Evolutionary conservation across 2,113 vertebrate genomes (phyloP).

Genomic region (Manacus vitellinus): DNA sequence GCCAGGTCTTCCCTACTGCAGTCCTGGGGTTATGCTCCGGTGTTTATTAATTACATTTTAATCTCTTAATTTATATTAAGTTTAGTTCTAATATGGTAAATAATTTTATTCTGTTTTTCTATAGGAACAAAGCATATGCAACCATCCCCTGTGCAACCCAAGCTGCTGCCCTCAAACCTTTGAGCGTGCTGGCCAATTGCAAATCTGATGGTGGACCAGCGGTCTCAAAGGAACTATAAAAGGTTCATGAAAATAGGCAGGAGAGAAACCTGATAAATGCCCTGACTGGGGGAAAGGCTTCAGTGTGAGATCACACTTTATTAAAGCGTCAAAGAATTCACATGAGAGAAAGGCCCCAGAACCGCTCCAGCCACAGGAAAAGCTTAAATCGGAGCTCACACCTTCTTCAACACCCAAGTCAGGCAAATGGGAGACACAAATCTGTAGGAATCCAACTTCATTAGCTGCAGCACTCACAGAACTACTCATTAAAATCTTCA

Average conservation of each 20-base stretch:
- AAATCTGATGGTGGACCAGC: not conserved
- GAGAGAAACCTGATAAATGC: conserved; percentile 5
- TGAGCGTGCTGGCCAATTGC: not conserved
- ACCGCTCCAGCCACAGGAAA: conserved; percentile 3
- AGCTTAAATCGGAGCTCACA: conserved; percentile 16
- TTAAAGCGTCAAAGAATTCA: conserved; percentile 2
- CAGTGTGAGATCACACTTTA: not conserved
- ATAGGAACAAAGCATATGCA: not conserved
- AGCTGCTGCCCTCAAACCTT: not conserved
- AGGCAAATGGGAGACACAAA: not conserved
- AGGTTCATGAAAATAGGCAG: not conserved
- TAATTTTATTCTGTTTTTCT: not conserved
- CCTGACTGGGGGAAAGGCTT: not conserved
- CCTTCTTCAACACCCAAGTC: not conserved
- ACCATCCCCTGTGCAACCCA: not conserved
- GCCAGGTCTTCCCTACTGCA: not conserved
- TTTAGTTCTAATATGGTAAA: not conserved
- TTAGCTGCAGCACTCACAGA: not conserved
- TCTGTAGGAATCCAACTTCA: not conserved
- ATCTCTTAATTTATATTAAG: not conserved
- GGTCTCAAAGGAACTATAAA: not conserved
- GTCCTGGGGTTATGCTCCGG: not conserved
- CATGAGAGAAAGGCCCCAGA: not conserved
- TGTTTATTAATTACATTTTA: not conserved
- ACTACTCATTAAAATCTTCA: not conserved